Base-by-base conservation (phyloP, 2,888 invertebrate species). In the Ariolimax columbianus region DNA sequence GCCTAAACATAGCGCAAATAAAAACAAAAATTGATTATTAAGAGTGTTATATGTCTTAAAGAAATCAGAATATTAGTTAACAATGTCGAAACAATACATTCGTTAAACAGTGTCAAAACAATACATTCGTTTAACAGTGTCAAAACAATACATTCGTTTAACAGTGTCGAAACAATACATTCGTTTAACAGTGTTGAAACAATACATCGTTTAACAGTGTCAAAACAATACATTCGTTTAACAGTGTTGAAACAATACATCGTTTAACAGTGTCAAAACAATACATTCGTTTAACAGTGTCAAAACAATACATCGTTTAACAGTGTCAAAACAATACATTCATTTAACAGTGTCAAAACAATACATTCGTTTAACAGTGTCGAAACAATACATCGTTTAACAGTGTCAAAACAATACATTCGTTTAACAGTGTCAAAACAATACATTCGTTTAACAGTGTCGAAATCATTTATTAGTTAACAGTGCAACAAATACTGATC, bases 1-100 rank as follows among this genome's bases (percentile, higher is more conserved):
- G 75, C 51, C 75, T 51, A 75, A 36, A 47, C 6, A 73, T 23
- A 43, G 43, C 47, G 73, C 26, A 73, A 26, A 73, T n/a, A 40
- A 72, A 47, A 43, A 73, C 6, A 43, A 26, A 73, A 40, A 19
- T 40, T 19, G 23, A 19, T 26, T 38, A 26, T 72, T 40, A 38
- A 70, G 36, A 70, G 36, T 70, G 70, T 68, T 26, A 59, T 4
- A 23, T 23, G 23, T 59, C 23, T 59, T 59, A 59, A 26, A 63
- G 23, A 30, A 63, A 4, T 23, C 4, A 23, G 30, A 30, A 7
- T 63, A 30, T 63, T 63, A 30, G n/a, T 63, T 63, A 63, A 63
- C 63, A 63, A 30, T 63, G n/a, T 7, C 63, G 30, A 59, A 63
- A 63, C 63, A 30, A 2, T 55, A 47, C 17, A 55, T 55, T 19